Evolutionary conservation across 2,888 invertebrate species (phyloP), one percentile per base, ranked within the genome.

Genomic region (Dastarcus helophoroides): DNA sequence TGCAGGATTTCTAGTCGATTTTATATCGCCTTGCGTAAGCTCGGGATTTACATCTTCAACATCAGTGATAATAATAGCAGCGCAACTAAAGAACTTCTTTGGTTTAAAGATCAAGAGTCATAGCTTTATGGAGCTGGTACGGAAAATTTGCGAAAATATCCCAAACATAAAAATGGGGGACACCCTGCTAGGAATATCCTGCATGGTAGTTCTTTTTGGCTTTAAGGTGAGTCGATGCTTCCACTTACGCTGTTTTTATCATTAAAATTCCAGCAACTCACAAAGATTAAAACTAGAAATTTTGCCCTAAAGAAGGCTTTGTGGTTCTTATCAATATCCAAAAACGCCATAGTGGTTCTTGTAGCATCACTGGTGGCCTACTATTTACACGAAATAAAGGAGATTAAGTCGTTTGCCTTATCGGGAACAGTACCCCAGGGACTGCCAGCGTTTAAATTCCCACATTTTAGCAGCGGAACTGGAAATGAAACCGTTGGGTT

Each of bases 31-130:
- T 14, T 78, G 86, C 6, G 83, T 88, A 29, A 81, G 81, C 10
- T 79, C 79, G 41, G 86, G 84, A 2, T 89, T 89, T 57, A 86
- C 86, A 22, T 79, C 85, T 2, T 86, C 83, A 6, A 83, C 84
- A 11, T 79, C 88, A 1, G 57, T 84, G 7, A 81, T 84, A 46
- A 84, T 89, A 44, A 71, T 78, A 22, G 64, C 69, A 17, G 72
- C 79, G 4, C 88, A 89, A 61, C 43, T 83, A 8, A 82, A 81
- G 61, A 77, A 75, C 29, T 62, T 85, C 26, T 60, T 85, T 14
- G 85, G 85, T 5, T 63, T 85, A 16, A 68, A 66, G 43, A 71
- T 77, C 54, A 63, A 72, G 32, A 77, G 79, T 2, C 71, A 78
- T 42, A 74, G 76, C n/a, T 69, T 80, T 32, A 44, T 71, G 2